phyloP scores from a whole-genome alignment of 2,113 vertebrate genomes.

The Campylomormyrus numenius region DNA sequence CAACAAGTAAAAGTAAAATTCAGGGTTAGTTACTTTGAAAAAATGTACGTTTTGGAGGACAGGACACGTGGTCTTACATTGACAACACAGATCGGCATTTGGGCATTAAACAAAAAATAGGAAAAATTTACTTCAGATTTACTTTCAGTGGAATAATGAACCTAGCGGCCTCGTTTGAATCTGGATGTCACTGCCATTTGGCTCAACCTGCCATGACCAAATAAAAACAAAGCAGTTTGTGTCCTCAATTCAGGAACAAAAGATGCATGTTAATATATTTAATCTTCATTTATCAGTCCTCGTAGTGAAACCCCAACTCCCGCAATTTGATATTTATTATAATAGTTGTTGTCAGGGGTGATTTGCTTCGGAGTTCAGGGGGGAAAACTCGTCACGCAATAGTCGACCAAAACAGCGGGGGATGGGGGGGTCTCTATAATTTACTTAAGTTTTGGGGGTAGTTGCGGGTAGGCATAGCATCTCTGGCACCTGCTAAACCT shows the following conservation, averaged over 20 bases:
- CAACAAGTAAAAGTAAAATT: neutral
- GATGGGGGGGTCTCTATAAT: neutral
- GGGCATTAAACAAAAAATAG: neutral
- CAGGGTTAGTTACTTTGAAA: neutral
- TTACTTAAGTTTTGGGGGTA: neutral
- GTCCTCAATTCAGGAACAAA: neutral
- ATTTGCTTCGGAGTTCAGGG: neutral
- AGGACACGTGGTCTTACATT: neutral
- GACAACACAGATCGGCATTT: neutral
- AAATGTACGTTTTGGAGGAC: neutral
- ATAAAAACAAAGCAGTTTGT: neutral
- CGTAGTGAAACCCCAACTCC: neutral
- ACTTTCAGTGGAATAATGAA: neutral
- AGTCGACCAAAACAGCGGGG: neutral
- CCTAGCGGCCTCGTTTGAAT: neutral
- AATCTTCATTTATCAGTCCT: neutral
- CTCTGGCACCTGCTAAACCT: neutral
- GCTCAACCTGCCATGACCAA: neutral
- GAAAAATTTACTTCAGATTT: neutral
- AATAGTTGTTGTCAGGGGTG: neutral
- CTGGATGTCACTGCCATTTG: neutral
- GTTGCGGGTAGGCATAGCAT: neutral
- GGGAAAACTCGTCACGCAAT: neutral
- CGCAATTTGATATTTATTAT: neutral
- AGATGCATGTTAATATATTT: neutral